Base-by-base conservation (phyloP, 2,888 invertebrate species). In the Drosophila ochracea region DNA sequence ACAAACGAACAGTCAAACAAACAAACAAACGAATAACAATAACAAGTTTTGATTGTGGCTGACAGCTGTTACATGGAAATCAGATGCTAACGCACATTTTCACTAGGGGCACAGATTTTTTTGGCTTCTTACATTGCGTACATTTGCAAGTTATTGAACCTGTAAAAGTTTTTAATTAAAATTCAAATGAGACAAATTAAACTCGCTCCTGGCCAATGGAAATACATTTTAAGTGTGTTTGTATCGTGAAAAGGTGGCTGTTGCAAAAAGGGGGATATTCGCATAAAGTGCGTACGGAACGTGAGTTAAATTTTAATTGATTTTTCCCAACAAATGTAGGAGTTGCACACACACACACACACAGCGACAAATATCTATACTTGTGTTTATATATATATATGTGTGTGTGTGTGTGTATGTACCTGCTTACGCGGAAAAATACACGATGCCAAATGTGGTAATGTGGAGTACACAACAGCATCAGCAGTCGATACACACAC, bases 121-220 rank as follows among this genome's bases (percentile, higher is more conserved):
- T 47, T 21, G 3, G 5, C 49, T 10, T 10, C 39, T 49, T 52
- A 6, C 39, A 54, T 54, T 43, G 61, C 7, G 33, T 30, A 50
- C 64, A 47, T 68, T 75, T 55, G 73, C 79, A 76, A 84, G 85
- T 89, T 89, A 84, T 84, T 84, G 90, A 85, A 90, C 84, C 82
- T 73, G 71, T 78, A 80, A 86, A 85, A 90, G 75, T 88, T 90
- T 86, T 88, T 86, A 88, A 86, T 86, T 90, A 90, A 90, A 90
- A 83, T 83, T 88, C 72, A 82, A 90, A 86, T 85, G 77, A 79
- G 76, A 88, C 81, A 85, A 86, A 83, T 88, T 77, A 76, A 85
- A 85, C 63, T 70, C 57, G 68, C 57, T 64, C 30, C 67, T 71
- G 47, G 50, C 43, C n/a, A 41, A 63, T 47, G 52, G 57, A 71